Evolutionary conservation across 2,888 invertebrate genomes (phyloP).

Genomic region (Stegana nigrithorax): DNA sequence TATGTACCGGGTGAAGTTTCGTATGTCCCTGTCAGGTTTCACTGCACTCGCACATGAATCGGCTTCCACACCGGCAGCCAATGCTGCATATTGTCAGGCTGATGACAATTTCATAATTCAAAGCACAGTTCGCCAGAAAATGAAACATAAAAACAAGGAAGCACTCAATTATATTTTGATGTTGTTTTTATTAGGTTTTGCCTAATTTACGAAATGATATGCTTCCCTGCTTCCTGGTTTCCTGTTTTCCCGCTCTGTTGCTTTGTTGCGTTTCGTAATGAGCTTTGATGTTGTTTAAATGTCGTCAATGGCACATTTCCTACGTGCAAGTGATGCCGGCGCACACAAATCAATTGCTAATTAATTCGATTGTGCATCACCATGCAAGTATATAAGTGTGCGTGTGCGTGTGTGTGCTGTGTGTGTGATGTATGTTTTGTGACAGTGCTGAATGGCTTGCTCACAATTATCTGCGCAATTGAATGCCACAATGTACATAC

Average conservation of each 20-base stretch:
- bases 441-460: background rate
- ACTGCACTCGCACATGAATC: too few relatives aligned
- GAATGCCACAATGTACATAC: background rate
- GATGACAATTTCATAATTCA: too few relatives aligned
- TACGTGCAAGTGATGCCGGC: too few relatives aligned
- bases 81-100: too few relatives aligned
- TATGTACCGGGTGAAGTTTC: too few relatives aligned
- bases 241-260: background rate
- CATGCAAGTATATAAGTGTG: background rate
- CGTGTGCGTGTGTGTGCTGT: background rate
- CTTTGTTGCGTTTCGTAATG: background rate
- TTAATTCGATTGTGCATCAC: background rate
- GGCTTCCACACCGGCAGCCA: too few relatives aligned
- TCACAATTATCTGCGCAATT: background rate
- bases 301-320: background rate
- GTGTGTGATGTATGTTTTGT: background rate
- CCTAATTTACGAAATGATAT: too few relatives aligned
- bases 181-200: background rate
- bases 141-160: too few relatives aligned
- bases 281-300: background rate
- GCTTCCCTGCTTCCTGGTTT: background rate
- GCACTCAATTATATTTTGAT: too few relatives aligned
- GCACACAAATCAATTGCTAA: slow-evolving; percentile 6
- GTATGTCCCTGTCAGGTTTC: too few relatives aligned
- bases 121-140: too few relatives aligned